phyloP scores from a whole-genome alignment of 2,888 invertebrate species.

The Petrophora chlorosata region DNA sequence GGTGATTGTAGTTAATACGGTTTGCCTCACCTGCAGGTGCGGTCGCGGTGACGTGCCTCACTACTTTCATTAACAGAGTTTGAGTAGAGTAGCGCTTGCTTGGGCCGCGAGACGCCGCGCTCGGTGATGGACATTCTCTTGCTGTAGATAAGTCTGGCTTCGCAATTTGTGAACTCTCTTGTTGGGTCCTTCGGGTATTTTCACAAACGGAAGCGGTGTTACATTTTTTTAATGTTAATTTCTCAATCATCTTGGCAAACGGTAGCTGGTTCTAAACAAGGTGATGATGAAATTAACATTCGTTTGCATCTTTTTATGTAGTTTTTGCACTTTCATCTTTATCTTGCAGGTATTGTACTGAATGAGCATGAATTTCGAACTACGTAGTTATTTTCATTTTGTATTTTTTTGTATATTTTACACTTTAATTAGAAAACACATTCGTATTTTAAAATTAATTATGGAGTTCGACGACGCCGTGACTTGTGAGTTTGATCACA shows the following conservation, averaged over 20 bases:
- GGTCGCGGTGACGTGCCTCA: constrained; percentile 43
- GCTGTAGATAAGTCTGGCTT: constrained; percentile 39
- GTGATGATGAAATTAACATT: constrained; percentile 35
- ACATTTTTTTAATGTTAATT: constrained; percentile 13
- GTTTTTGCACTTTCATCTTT: constrained; percentile 21
- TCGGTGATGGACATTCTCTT: constrained; percentile 64
- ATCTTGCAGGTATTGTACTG: constrained; percentile 30
- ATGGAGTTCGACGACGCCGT: neutral
- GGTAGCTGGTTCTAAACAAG: constrained; percentile 8
- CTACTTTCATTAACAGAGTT: constrained; percentile 60
- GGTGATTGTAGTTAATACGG: constrained; percentile 78
- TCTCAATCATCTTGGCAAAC: constrained; percentile 6
- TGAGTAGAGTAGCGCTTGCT: constrained; percentile 73
- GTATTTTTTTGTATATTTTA: neutral
- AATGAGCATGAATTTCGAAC: constrained; percentile 30
- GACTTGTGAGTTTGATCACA: constrained; percentile 5
- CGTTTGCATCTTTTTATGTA: constrained; percentile 28
- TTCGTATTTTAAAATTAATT: too few species aligned
- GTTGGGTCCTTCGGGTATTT: constrained; percentile 23
- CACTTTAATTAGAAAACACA: neutral
- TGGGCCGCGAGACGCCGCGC: constrained; percentile 58
- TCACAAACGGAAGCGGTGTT: constrained; percentile 28
- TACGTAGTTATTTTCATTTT: constrained; percentile 14
- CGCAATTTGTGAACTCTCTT: constrained; percentile 31
- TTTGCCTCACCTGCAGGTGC: constrained; percentile 65